Base-by-base conservation (phyloP, 2,797 vertebrate species). In the Leuciscus waleckii region DNA sequence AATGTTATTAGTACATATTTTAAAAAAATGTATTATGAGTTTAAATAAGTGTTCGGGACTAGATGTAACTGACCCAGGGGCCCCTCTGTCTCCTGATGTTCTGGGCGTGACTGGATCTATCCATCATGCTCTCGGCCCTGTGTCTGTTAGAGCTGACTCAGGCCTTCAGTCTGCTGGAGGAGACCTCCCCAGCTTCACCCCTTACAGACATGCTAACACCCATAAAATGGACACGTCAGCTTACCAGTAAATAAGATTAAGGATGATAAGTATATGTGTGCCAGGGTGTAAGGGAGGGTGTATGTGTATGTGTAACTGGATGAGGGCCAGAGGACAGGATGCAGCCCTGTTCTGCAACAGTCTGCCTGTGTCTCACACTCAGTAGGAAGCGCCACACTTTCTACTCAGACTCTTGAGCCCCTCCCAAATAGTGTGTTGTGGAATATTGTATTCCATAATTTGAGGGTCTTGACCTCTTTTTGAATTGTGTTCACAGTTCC, bases 241-340 rank as follows among this genome's bases (percentile, higher is more conserved):
- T 77, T 71, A 83, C 69, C 85, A 79, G 65, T 82, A 84, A 84
- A 79, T 77, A 81, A 77, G 81, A 86, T 81, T 69, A 86, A 84
- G 63, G 67, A 46, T 41, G 39, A 26, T 68, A 17, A 73, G 43
- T 84, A 51, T 81, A 41, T 76, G 65, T 70, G 79, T 68, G 41
- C 61, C 16, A 43, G n/a, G 46, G 29, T 77, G 43, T 67, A 41
- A 37, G 21, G 74, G 51, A 56, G 51, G 63, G 49, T 78, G 81
- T 2, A 29, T 65, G 70, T 69, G 81, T 80, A 46, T 68, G 81
- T 82, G 49, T 41, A 17, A 56, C 74, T 77, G 74, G 83, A 79
- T 71, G 67, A 46, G 49, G 51, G 74, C 71, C 82, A 79, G 71
- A 71, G 56, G 58, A 77, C 69, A 82, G 65, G 67, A 86, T 88